A percentile compares a stretch with the other conserved stretches of the same genome.
Conservation (phyloP, 2,797 vertebrate species). For the Crocodylus rhombifer region DNA sequence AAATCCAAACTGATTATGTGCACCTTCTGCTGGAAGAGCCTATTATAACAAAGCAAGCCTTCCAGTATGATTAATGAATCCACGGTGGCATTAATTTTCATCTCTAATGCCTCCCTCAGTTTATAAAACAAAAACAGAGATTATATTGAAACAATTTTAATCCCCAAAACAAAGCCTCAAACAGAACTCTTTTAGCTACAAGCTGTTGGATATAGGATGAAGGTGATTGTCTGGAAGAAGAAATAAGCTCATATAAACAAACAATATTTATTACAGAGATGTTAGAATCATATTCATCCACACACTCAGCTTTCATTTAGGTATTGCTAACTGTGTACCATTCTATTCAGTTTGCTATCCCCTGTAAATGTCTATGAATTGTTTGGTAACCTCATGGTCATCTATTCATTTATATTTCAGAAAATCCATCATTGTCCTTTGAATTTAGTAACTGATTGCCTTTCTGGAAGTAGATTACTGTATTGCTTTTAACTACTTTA, state of each 20-base stretch:
- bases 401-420: constrained; percentile 30
- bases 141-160: constrained; percentile 66
- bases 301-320: background rate
- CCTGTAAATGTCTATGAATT: constrained; percentile 27
- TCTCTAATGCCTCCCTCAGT: constrained; percentile 52
- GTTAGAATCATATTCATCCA: background rate
- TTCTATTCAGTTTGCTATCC: background rate
- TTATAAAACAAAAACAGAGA: constrained; percentile 56
- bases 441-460: constrained; percentile 19
- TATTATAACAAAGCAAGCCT: constrained; percentile 56
- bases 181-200: constrained; percentile 33
- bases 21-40: constrained; percentile 65
- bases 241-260: background rate
- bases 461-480: background rate
- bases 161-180: constrained; percentile 55
- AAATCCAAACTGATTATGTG: constrained; percentile 59
- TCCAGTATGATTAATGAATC: constrained; percentile 64
- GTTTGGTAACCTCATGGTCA: constrained; percentile 31
- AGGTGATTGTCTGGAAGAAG: constrained; percentile 14
- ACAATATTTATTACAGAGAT: background rate
- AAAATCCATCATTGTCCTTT: background rate
- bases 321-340: background rate
- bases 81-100: constrained; percentile 50
- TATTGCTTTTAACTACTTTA: background rate
- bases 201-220: constrained; percentile 13